Base-by-base conservation (phyloP, 2,888 invertebrate species). In the Calameuta pallipes region DNA sequence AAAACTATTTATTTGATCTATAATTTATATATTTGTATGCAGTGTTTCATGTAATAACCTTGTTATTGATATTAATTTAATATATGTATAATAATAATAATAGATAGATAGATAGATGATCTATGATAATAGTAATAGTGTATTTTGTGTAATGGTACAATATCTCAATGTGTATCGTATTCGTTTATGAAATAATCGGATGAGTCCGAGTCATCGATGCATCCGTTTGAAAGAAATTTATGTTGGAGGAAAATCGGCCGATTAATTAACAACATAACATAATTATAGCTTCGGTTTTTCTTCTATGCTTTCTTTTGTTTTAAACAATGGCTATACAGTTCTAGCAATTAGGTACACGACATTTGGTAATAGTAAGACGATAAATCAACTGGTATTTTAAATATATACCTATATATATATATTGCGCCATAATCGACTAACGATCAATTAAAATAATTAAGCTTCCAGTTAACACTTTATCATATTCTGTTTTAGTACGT, bases 1-100 rank as follows among this genome's bases (percentile, higher is more conserved):
- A 85, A 86, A 86, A 86, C 85, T 86, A 85, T 86, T 86, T 85
- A 86, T 86, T 86, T 73, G 11, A 73, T 76, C 73, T 80, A 82
- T 81, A 80, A 81, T 80, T 79, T 78, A 83, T 81, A 76, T 76
- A 80, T 81, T 80, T 80, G 76, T 82, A 74, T 78, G 75, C 69
- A 69, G 77, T 80, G 80, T 78, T 79, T 76, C 73, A 81, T 79
- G 79, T 77, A 79, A 80, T 75, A 78, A 80, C 79, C 79, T 80
- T 80, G 79, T 75, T 78, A 80, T 79, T 81, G 77, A 79, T 77
- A 80, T 82, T 78, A 78, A 81, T 78, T 78, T 80, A 81, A 80
- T 74, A 76, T 77, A 77, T 33, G 33, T 33, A 33, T 33, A 33
- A 33, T 33, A 33, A 33, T 33, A 33, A 33, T 80, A 71, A 33